These are phyloP conservation scores for Lasioglossum lativentre DNA, from an alignment of 2,888 invertebrate genomes.

Conservation along the genomic window DNA sequence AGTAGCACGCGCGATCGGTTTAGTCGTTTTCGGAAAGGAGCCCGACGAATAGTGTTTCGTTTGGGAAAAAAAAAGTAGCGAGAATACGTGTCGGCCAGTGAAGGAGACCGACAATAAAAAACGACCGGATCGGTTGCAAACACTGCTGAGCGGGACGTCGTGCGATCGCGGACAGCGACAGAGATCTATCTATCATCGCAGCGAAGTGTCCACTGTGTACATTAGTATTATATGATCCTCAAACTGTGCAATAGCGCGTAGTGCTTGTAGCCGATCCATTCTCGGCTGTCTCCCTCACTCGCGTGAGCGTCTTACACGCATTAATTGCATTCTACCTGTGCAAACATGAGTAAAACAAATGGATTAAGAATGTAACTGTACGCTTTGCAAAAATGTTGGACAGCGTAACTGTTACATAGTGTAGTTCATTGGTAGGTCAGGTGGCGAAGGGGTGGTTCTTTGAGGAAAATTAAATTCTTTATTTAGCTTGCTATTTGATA, in stretches of 20 bases:
- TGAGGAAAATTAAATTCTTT: neutral
- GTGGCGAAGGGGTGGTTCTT: neutral
- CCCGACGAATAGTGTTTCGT: neutral
- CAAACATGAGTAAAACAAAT: conserved; percentile 10
- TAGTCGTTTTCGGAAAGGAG: conserved; percentile 25
- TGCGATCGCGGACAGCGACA: conserved; percentile 28
- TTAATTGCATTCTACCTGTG: conserved; percentile 21
- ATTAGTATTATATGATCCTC: conserved; percentile 70
- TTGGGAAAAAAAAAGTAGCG: conserved; percentile 10
- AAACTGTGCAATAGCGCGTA: conserved; percentile 68
- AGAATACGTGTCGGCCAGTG: conserved; percentile 7
- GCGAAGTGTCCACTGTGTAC: conserved; percentile 53
- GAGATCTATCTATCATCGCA: conserved; percentile 6
- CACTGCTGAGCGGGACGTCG: conserved; percentile 51
- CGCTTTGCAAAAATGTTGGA: neutral
- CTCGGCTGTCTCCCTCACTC: conserved; percentile 39
- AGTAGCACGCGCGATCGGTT: conserved; percentile 19
- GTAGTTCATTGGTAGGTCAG: neutral
- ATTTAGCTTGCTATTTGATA: neutral
- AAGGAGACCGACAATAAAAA: conserved; percentile 16
- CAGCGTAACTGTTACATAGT: neutral
- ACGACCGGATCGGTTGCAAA: conserved; percentile 43
- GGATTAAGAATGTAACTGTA: neutral
- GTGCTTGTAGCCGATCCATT: conserved; percentile 51
- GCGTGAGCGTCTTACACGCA: conserved; percentile 17